Evolutionary conservation across 2,797 vertebrate species (phyloP).

Genomic region (Chrosomus eos): DNA sequence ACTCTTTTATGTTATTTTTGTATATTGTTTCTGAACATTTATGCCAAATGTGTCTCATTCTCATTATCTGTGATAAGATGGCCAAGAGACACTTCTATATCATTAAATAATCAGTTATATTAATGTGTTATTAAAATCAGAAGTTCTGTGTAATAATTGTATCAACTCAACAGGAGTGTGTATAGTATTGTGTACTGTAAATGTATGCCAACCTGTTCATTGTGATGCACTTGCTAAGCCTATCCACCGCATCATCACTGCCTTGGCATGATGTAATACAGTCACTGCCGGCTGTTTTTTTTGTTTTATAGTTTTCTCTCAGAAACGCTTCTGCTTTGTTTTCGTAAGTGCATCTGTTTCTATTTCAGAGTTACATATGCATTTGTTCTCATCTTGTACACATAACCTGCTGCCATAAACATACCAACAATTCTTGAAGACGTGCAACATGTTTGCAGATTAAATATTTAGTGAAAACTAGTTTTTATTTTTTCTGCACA

Average conservation of each 20-base stretch:
- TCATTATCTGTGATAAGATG: neutral
- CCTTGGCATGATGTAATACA: neutral
- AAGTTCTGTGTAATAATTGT: conserved; percentile 13
- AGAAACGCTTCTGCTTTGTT: neutral
- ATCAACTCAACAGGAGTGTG: conserved; percentile 26
- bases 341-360: conserved; percentile 69
- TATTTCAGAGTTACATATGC: conserved; percentile 64
- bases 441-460: conserved; percentile 70
- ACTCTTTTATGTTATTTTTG: conserved; percentile 36
- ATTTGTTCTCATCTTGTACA: conserved; percentile 72
- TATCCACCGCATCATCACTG: neutral
- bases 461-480: conserved; percentile 67
- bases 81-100: conserved; percentile 1
- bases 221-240: conserved; percentile 47
- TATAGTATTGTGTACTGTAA: conserved; percentile 41
- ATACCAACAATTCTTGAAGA: conserved; percentile 65
- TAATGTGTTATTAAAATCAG: conserved; percentile 5
- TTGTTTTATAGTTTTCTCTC: neutral
- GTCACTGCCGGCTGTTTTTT: neutral
- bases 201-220: conserved; percentile 27
- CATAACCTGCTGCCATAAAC: conserved; percentile 56
- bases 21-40: neutral
- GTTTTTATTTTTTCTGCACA: conserved; percentile 23
- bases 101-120: conserved; percentile 17
- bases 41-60: conserved; percentile 22